Evolutionary conservation across 92 coral and sea anemone species (phyloP).

Genomic region (Zoanthus sansibaricus): DNA sequence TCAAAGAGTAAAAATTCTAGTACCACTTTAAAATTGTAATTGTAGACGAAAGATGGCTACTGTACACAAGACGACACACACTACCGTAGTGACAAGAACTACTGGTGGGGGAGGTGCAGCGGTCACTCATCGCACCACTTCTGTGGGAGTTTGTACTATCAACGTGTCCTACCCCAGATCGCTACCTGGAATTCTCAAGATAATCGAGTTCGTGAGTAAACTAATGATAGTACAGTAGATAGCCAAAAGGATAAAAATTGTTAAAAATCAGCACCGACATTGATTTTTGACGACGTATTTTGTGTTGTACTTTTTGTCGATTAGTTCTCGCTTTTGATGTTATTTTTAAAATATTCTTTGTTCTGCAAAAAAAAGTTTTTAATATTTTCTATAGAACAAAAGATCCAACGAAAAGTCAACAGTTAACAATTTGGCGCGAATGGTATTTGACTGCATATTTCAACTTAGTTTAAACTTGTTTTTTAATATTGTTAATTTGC

Average conservation of each 20-base stretch:
- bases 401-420: too few relatives aligned
- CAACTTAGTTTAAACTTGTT: too few relatives aligned
- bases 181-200: slow-evolving; percentile 34
- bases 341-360: too few relatives aligned
- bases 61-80: slow-evolving; percentile 31
- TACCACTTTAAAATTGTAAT: not conserved
- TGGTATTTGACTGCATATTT: too few relatives aligned
- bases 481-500: too few relatives aligned
- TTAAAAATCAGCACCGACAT: too few relatives aligned
- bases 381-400: too few relatives aligned
- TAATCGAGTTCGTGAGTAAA: slow-evolving; percentile 32
- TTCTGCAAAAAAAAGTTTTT: too few relatives aligned
- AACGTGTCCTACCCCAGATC: slow-evolving; percentile 27
- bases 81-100: slow-evolving; percentile 31
- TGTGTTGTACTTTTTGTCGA: too few relatives aligned
- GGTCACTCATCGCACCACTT: slow-evolving; percentile 26
- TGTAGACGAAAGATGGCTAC: slow-evolving; percentile 27
- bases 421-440: too few relatives aligned
- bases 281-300: too few relatives aligned
- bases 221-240: not conserved
- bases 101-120: slow-evolving; percentile 19
- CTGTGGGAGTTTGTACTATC: slow-evolving; percentile 32
- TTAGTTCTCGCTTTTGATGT: too few relatives aligned
- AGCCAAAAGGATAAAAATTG: not conserved
- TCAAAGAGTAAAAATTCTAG: not conserved